A percentile compares a stretch with the other conserved stretches of the same genome.
Conservation (phyloP, 2,888 invertebrate species). For the Sturmia bella region DNA sequence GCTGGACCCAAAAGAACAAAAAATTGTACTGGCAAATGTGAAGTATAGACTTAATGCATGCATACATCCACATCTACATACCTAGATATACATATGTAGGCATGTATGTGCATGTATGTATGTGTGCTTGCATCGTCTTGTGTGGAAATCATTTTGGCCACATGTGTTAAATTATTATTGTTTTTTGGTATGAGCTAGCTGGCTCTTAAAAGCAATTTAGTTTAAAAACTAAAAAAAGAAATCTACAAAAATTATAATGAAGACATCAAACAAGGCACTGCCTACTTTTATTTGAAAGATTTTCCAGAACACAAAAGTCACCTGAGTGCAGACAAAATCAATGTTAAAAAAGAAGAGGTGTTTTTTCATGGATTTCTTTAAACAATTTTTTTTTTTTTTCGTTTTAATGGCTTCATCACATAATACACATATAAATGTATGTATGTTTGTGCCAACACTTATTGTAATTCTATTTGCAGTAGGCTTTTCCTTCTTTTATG, state of each 20-base stretch:
- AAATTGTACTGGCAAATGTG: no score
- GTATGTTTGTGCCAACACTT: not conserved
- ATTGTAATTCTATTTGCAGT: constrained; percentile 6
- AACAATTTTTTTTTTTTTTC: constrained; percentile 27
- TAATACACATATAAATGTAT: not conserved
- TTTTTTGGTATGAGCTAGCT: not conserved
- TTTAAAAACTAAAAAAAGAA: constrained; percentile 33
- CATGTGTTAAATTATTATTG: constrained; percentile 25
- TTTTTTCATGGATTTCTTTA: constrained; percentile 57
- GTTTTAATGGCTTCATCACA: constrained; percentile 33
- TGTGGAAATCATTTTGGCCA: constrained; percentile 11
- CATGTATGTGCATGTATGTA: not conserved
- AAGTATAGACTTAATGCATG: not conserved
- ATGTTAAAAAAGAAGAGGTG: constrained; percentile 56
- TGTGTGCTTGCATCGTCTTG: constrained; percentile 7
- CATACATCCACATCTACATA: not conserved
- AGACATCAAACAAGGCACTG: constrained; percentile 67
- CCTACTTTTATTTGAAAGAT: constrained; percentile 46
- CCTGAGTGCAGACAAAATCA: not conserved
- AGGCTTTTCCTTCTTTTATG: constrained; percentile 38
- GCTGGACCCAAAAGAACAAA: constrained; percentile 58
- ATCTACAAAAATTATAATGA: constrained; percentile 50
- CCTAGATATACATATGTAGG: not conserved
- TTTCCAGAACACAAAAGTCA: constrained; percentile 47
- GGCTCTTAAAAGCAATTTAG: constrained; percentile 56